Conservation (phyloP, 1,140 invertebrate species). For the Drosophila truncata region DNA sequence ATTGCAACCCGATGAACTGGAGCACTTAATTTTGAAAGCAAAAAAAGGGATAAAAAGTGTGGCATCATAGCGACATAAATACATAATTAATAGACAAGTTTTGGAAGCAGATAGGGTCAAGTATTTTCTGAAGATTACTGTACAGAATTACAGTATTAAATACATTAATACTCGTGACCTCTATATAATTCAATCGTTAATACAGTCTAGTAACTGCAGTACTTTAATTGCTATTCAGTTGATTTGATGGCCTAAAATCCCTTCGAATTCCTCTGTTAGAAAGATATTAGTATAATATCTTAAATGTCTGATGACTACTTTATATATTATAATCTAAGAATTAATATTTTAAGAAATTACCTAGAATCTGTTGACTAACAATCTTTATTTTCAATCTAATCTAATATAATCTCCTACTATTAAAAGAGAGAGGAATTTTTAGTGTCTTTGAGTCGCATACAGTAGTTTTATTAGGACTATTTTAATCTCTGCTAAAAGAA, state of each 20-base stretch:
- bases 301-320: no score
- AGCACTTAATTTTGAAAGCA: not conserved
- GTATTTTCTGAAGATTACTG: not conserved
- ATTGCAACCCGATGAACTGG: conserved; percentile 7
- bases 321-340: no score
- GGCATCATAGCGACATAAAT: conserved; percentile 10
- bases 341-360: no score
- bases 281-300: no score
- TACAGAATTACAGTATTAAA: not conserved
- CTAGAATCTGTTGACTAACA: not conserved
- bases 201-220: not conserved
- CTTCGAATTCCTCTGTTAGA: not conserved
- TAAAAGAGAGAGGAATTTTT: not conserved
- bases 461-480: not conserved
- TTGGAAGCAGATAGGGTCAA: not conserved
- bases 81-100: conserved; percentile 1
- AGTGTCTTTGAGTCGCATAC: not conserved
- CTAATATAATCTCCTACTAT: not conserved
- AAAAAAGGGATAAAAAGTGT: not conserved
- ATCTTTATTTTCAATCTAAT: not conserved
- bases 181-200: not conserved
- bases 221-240: not conserved
- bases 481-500: not conserved
- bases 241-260: not conserved
- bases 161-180: not conserved